Conservation (phyloP, 2,113 vertebrate genomes). For the Anthoscopus minutus region DNA sequence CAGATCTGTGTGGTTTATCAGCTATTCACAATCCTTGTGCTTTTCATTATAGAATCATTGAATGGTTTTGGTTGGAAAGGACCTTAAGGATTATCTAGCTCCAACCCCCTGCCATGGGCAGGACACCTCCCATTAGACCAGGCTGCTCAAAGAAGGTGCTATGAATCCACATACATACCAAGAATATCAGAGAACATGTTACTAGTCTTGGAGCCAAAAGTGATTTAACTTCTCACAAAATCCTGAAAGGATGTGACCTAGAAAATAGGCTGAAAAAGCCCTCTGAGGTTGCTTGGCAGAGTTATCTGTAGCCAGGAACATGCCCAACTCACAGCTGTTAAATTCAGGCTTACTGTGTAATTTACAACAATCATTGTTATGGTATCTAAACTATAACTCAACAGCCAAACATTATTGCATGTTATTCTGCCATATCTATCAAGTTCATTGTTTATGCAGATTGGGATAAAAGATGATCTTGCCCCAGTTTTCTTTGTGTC, state of each 20-base stretch:
- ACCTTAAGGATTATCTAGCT: not conserved
- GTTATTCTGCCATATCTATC: not conserved
- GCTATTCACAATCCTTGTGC: not conserved
- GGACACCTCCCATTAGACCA: not conserved
- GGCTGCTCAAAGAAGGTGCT: not conserved
- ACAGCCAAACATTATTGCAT: not conserved
- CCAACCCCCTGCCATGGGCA: not conserved
- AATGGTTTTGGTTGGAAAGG: not conserved
- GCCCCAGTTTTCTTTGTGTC: not conserved
- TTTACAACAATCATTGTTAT: not conserved
- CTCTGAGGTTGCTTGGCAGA: not conserved
- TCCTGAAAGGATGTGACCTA: not conserved
- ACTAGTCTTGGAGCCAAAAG: not conserved
- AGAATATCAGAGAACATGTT: not conserved
- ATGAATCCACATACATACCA: not conserved
- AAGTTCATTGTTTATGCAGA: conserved; percentile 55
- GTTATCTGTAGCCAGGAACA: not conserved
- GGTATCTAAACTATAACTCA: not conserved
- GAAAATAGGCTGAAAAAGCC: not conserved
- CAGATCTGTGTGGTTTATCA: not conserved
- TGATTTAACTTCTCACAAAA: not conserved
- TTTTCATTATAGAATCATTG: not conserved
- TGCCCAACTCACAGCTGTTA: not conserved
- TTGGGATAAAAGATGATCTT: conserved; percentile 44
- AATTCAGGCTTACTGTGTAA: not conserved